Conservation (phyloP, 2,797 vertebrate genomes). For the Podarcis lilfordi region DNA sequence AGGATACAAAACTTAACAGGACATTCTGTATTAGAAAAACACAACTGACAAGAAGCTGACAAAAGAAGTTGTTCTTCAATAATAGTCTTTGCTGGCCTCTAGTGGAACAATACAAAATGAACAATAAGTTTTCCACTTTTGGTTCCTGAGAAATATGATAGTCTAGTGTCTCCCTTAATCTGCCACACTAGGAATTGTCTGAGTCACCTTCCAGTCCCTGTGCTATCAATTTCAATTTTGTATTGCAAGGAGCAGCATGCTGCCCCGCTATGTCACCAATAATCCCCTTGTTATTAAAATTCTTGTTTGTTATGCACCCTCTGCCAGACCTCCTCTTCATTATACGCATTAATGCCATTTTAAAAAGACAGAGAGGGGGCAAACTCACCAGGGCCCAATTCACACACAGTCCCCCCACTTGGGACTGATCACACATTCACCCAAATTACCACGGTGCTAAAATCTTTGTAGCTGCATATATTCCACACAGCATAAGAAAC, state of each 20-base stretch:
- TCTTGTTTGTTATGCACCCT: not conserved
- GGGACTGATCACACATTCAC: not conserved
- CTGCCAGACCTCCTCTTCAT: not conserved
- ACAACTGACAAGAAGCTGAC: not conserved
- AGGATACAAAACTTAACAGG: not conserved
- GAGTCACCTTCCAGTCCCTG: not conserved
- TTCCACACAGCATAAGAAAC: not conserved
- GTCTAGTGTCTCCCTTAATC: not conserved
- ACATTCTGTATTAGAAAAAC: not conserved
- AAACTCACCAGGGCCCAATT: not conserved
- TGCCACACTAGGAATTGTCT: not conserved
- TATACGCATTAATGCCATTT: not conserved
- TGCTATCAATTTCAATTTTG: too few species aligned
- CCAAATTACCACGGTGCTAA: not conserved
- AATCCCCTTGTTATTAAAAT: not conserved
- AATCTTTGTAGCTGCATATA: not conserved
- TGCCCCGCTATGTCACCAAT: not conserved
- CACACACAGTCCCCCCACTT: not conserved
- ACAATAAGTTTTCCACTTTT: not conserved
- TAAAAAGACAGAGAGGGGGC: not conserved
- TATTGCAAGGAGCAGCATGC: too few species aligned
- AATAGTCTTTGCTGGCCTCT: constrained; percentile 68
- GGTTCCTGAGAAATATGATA: not conserved
- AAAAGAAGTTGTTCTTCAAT: not conserved
- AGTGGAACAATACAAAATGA: constrained; percentile 52